Percentiles rank a stretch among this genome's conserved stretches.
Conservation (phyloP, 2,797 vertebrate genomes). For the Ptychadena robeensis region DNA sequence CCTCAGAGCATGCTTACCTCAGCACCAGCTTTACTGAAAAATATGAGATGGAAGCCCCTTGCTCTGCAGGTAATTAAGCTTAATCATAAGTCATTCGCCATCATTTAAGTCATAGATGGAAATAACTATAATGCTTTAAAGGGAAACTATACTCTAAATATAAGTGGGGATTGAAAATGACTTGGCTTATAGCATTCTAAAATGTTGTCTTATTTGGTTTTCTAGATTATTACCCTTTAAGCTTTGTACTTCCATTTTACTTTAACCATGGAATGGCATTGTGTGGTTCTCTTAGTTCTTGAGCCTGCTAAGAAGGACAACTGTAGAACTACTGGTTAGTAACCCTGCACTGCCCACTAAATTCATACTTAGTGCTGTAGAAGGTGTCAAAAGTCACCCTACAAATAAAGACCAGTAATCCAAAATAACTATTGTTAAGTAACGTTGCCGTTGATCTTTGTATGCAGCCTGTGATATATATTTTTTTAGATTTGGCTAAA, state of each 20-base stretch:
- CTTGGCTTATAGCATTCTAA: constrained; percentile 4
- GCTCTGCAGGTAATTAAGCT: constrained; percentile 87
- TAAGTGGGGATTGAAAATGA: constrained; percentile 17
- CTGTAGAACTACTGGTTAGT: neutral
- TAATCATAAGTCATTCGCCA: constrained; percentile 86
- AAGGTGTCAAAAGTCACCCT: neutral
- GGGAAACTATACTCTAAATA: constrained; percentile 36
- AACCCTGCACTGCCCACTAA: neutral
- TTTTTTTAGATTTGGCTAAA: no score
- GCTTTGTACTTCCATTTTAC: neutral
- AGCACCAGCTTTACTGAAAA: constrained; percentile 89
- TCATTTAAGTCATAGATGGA: constrained; percentile 80
- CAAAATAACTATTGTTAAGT: neutral
- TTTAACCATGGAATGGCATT: neutral
- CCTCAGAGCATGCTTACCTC: constrained; percentile 89
- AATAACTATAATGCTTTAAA: constrained; percentile 77
- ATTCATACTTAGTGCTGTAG: neutral
- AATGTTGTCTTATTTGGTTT: neutral
- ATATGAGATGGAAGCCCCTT: constrained; percentile 89
- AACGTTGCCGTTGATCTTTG: neutral
- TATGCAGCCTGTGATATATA: neutral
- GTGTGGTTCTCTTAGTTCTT: neutral
- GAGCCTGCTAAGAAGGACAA: neutral
- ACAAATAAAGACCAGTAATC: neutral
- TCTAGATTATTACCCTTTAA: neutral